A percentile compares a stretch with the other conserved stretches of the same genome.
These are phyloP conservation scores for Bufo bufo DNA, from an alignment of 2,113 vertebrate species.

Conservation along the genomic window DNA sequence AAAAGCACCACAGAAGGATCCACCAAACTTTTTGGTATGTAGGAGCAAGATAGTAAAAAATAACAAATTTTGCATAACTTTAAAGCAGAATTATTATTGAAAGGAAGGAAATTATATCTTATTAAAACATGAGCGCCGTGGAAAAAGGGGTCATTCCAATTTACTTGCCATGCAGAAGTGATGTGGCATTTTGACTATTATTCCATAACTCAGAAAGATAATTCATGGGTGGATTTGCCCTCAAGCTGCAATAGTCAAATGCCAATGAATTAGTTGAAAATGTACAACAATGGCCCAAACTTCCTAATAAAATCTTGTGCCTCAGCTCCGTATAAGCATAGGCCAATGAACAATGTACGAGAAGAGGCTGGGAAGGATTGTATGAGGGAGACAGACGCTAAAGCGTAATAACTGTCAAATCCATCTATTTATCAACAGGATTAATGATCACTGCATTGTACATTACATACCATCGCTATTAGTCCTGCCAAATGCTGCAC, in stretches of 20 bases:
- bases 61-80: neutral
- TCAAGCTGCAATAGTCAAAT: neutral
- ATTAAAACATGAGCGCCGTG: neutral
- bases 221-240: neutral
- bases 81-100: neutral
- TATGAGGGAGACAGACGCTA: constrained; percentile 5
- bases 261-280: neutral
- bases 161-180: neutral
- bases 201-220: neutral
- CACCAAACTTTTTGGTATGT: too few species aligned
- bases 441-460: constrained; percentile 50
- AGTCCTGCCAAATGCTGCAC: constrained; percentile 13
- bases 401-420: constrained; percentile 32
- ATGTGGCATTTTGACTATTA: neutral
- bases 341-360: neutral
- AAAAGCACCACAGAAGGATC: too few species aligned
- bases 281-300: neutral
- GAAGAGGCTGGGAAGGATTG: neutral
- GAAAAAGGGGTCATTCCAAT: neutral
- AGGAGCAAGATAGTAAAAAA: neutral
- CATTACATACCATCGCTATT: neutral
- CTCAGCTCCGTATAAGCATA: neutral
- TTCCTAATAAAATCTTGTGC: neutral
- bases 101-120: neutral
- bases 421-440: constrained; percentile 35